A percentile compares a stretch with the other conserved stretches of the same genome.
Evolutionary conservation across 2,113 vertebrate species (phyloP).

Genomic region (Gopherus flavomarginatus): DNA sequence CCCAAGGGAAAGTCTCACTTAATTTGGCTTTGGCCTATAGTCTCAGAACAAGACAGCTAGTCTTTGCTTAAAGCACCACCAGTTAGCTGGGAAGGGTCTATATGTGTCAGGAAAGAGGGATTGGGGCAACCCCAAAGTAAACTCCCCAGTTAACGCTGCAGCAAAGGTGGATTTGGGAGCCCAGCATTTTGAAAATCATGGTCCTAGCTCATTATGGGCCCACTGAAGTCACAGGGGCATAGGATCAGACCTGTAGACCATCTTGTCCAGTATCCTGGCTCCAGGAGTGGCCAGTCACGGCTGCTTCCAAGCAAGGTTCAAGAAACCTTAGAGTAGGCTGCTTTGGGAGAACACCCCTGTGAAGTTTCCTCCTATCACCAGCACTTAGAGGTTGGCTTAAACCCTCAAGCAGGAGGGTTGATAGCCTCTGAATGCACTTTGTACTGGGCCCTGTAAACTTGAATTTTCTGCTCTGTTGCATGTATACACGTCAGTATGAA

Average conservation of each 20-base stretch:
- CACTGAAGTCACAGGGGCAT: background rate
- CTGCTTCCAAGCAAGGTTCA: background rate
- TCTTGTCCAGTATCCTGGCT: background rate
- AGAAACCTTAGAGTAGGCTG: background rate
- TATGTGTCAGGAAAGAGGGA: background rate
- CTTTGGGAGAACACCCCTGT: background rate
- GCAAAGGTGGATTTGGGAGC: background rate
- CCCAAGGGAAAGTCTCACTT: background rate
- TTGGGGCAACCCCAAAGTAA: background rate
- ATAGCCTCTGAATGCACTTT: background rate
- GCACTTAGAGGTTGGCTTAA: background rate
- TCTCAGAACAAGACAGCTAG: background rate
- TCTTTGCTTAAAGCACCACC: background rate
- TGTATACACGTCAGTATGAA: background rate
- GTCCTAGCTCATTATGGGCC: background rate
- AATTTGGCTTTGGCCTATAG: background rate
- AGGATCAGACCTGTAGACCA: background rate
- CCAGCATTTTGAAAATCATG: background rate
- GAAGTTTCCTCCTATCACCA: background rate
- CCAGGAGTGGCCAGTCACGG: background rate
- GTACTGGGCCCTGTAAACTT: background rate
- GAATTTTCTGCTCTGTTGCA: fast-evolving
- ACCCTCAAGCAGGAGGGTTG: background rate
- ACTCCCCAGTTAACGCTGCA: too few relatives aligned
- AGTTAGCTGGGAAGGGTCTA: background rate